These are phyloP conservation scores for Cerceris rybyensis DNA, from an alignment of 2,888 invertebrate genomes.

Conservation along the genomic window DNA sequence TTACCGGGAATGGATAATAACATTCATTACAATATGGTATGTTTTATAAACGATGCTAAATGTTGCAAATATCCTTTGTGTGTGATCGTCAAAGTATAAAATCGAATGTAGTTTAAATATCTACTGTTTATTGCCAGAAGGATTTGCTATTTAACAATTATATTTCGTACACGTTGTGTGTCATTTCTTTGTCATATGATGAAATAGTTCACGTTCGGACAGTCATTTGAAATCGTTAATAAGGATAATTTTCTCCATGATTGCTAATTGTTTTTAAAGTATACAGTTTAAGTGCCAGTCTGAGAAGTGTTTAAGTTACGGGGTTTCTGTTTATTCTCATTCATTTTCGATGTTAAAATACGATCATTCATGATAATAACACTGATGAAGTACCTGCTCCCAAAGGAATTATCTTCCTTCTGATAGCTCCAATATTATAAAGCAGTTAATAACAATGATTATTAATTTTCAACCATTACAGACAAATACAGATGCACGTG, in stretches of 20 bases:
- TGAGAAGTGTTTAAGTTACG: slow-evolving; percentile 8
- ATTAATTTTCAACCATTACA: slow-evolving; percentile 61
- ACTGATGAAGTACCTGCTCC: background rate
- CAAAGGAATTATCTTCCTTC: background rate
- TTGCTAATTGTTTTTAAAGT: slow-evolving; percentile 15
- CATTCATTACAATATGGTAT: slow-evolving; percentile 70
- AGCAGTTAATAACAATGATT: slow-evolving; percentile 3
- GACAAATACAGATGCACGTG: slow-evolving; percentile 57
- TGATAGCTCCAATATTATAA: slow-evolving; percentile 2
- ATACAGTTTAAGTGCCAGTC: background rate
- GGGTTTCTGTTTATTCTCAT: background rate
- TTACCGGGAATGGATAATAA: slow-evolving; percentile 63
- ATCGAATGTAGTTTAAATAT: slow-evolving; percentile 36
- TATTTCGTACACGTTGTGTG: slow-evolving; percentile 4
- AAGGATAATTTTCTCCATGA: slow-evolving; percentile 21
- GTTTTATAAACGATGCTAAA: slow-evolving; percentile 41
- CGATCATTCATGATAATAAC: background rate
- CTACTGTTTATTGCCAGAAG: slow-evolving; percentile 11
- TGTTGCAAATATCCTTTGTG: slow-evolving; percentile 21
- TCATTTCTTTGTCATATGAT: background rate
- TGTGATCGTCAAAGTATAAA: slow-evolving; percentile 18
- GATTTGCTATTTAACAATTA: slow-evolving; percentile 27
- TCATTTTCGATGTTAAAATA: background rate
- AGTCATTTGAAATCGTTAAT: slow-evolving; percentile 4
- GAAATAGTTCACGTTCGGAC: background rate